Evolutionary conservation across 2,888 invertebrate species (phyloP), one percentile per base, ranked within the genome.

Genomic region (Protodeltote pygarga): DNA sequence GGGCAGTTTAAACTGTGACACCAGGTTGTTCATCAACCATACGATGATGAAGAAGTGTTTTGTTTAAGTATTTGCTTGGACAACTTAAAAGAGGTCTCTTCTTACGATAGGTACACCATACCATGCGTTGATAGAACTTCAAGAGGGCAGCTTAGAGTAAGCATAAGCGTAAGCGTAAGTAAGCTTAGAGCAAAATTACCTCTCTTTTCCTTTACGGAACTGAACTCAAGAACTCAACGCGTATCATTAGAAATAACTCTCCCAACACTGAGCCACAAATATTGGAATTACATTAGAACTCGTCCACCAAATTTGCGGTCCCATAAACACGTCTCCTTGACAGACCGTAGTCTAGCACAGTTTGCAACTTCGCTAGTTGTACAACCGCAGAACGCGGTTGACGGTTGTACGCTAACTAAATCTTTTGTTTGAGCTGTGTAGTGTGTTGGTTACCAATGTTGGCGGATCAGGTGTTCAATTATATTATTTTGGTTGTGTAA

Each of bases 261-360:
- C 41, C 17, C 3, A 58, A 48, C 10, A 35, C 21, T 0, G 0
- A 5, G 0, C 49, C 55, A 14, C 62, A 41, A 62, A 47, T 58
- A 58, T 62, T 41, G 48, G 55, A 63, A 57, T 63, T 45, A 38
- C 34, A 51, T 63, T 63, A 51, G 38, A 25, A 40, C 10, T 60
- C 24, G 37, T 34, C 19, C 32, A 59, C 51, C 45, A 50, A 63
- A 65, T 61, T 73, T 74, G 77, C 66, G 77, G 77, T 72, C 57
- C 59, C 70, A 69, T 75, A 75, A 77, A 77, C 70, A 73, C 71
- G 75, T 75, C 73, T 64, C 47, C 53, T 50, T 64, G 70, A 62
- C 65, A 54, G 33, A 49, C 37, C 20, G 59, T 53, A 24, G 28
- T 33, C 17, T n/a, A 28, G 61, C 33, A 33, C 39, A 59, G 65